A percentile compares a stretch with the other conserved stretches of the same genome.
These are phyloP conservation scores for Drosophila colorata DNA, from an alignment of 2,888 invertebrate genomes.

Conservation along the genomic window DNA sequence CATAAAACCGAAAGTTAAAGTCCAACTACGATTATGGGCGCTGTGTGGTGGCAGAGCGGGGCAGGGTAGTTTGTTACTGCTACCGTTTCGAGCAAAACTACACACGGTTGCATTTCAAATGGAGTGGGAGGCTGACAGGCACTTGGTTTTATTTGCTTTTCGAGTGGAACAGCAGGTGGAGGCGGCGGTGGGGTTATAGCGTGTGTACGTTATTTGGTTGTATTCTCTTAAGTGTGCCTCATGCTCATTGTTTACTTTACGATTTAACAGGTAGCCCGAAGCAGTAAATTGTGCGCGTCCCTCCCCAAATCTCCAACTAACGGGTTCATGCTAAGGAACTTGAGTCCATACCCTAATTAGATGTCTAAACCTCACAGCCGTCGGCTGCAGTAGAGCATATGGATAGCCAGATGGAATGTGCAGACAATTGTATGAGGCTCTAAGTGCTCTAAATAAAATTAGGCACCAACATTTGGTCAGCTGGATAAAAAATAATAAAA, in stretches of 20 bases:
- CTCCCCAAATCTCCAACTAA: conserved; percentile 18
- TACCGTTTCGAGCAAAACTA: conserved; percentile 39
- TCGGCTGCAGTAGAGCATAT: conserved; percentile 1
- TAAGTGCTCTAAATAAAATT: conserved; percentile 38
- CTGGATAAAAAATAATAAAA: conserved; percentile 3
- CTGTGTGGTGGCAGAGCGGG: background rate
- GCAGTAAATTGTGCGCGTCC: conserved; percentile 43
- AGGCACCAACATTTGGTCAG: conserved; percentile 7
- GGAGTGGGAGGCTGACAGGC: conserved; percentile 34
- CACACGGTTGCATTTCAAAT: conserved; percentile 28
- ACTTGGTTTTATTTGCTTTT: conserved; percentile 61
- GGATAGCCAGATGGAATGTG: conserved; percentile 2
- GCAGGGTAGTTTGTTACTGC: conserved; percentile 13
- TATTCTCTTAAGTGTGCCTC: conserved; percentile 58
- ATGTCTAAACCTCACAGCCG: conserved; percentile 37
- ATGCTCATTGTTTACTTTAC: conserved; percentile 68
- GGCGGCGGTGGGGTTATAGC: background rate
- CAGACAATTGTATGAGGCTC: conserved; percentile 34
- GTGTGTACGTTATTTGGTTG: conserved; percentile 58
- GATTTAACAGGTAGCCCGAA: conserved; percentile 73
- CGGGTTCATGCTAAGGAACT: conserved; percentile 45
- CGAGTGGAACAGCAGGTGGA: conserved; percentile 23
- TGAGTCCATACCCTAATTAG: conserved; percentile 50
- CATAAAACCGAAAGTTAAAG: conserved; percentile 66
- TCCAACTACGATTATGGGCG: conserved; percentile 31